phyloP scores from a whole-genome alignment of 2,797 vertebrate species.

The Manis crassicaudata region DNA sequence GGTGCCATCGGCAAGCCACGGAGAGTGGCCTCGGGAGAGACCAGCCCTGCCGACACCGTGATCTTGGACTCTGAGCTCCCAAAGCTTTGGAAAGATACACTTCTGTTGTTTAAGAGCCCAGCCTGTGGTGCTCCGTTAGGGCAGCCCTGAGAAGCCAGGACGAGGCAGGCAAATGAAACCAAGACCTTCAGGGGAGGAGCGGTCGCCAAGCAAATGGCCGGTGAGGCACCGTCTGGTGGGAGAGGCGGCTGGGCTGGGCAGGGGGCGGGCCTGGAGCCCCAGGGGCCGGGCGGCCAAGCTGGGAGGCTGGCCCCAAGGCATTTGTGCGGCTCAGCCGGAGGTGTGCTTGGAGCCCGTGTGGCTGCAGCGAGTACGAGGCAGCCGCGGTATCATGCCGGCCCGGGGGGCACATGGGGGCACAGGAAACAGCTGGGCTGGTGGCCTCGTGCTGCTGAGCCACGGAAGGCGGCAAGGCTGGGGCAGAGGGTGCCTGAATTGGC shows the following conservation, averaged over 20 bases:
- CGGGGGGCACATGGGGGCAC: too few species aligned
- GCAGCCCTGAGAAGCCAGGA: fast-evolving
- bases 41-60: fast-evolving
- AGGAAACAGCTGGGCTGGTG: too few species aligned
- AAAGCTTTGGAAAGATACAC: fast-evolving
- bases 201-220: fast-evolving
- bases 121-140: fast-evolving
- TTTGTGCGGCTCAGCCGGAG: fast-evolving
- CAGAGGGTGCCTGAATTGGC: not conserved
- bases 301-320: too few species aligned
- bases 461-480: fast-evolving
- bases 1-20: fast-evolving
- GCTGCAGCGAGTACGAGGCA: too few species aligned
- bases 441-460: fast-evolving
- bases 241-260: too few species aligned
- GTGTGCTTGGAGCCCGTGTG: fast-evolving
- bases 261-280: too few species aligned
- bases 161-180: not conserved
- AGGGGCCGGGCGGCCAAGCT: fast-evolving
- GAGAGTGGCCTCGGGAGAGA: fast-evolving
- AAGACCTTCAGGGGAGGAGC: fast-evolving
- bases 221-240: not conserved
- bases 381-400: too few species aligned
- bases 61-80: not conserved
- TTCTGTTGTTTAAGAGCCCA: fast-evolving